Base-by-base conservation (phyloP, 2,888 invertebrate genomes). In the Gastrophysa polygoni region DNA sequence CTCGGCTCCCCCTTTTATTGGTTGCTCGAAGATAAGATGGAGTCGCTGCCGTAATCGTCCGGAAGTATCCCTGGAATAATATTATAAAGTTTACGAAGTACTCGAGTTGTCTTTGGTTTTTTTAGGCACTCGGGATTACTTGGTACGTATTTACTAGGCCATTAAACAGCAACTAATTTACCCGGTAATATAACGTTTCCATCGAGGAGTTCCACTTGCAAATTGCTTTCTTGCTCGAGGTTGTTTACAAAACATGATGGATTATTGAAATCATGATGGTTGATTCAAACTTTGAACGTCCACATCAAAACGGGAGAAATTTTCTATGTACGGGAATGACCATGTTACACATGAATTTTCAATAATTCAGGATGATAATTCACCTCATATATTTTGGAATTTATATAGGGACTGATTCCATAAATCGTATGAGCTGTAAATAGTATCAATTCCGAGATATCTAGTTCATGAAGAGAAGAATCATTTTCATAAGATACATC, bases 1-100 rank as follows among this genome's bases (percentile, higher is more conserved):
- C 68, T 60, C 60, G 67, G 67, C 68, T 62, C 67, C 73, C 70
- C 67, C 69, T 73, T 75, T 75, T 75, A 74, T 74, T 75, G 74
- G 75, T 68, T 69, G 72, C 51, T 51, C 62, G 48, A 46, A 67
- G 70, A 74, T 71, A 69, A 71, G 70, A 72, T 69, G 70, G 71
- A 64, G 72, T 65, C 68, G 61, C 65, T 61, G 70, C 66, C 62
- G 70, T 71, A 70, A 73, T 73, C 70, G 70, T 50, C 69, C 62
- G 66, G 66, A 67, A 71, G 72, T 69, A 71, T 71, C 66, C 63
- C 67, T 49, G 68, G 67, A 63, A 71, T n/a, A n/a, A n/a, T 73
- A 75, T 75, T 72, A 70, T 64, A 73, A 73, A 75, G 68, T 71
- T 70, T 71, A 67, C 62, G 61, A 61, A 54, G 21, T 43, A 44